A percentile compares a stretch with the other conserved stretches of the same genome.
These are phyloP conservation scores for Malaclemys terrapin DNA, from an alignment of 2,113 vertebrate genomes.

Conservation along the genomic window DNA sequence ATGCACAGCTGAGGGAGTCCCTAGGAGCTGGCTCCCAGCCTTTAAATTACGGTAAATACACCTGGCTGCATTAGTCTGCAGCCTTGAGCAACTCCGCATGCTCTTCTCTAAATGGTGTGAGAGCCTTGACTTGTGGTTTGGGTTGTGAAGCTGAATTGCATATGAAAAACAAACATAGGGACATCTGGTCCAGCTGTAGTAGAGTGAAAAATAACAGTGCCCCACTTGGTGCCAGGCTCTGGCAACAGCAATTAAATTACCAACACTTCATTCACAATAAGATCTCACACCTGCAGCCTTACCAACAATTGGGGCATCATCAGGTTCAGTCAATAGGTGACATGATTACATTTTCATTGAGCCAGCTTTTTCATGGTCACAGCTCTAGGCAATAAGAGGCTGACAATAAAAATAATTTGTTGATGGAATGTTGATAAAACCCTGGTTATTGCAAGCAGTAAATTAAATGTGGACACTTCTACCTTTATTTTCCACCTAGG, in stretches of 20 bases:
- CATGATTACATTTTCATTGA: neutral
- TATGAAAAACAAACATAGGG: neutral
- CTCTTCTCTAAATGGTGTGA: fast-evolving
- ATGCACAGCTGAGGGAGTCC: neutral
- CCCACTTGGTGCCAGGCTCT: neutral
- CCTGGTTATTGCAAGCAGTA: conserved; percentile 73
- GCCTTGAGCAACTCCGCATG: neutral
- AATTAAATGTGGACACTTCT: conserved; percentile 59
- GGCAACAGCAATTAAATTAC: neutral
- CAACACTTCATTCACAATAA: neutral
- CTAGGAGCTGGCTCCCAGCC: neutral
- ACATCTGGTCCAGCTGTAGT: neutral
- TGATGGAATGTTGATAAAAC: conserved; percentile 61
- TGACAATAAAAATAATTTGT: conserved; percentile 73
- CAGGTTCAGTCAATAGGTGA: fast-evolving
- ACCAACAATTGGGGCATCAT: fast-evolving
- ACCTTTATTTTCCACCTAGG: conserved; percentile 65
- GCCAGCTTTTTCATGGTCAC: neutral
- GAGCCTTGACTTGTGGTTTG: neutral
- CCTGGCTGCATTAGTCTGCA: neutral
- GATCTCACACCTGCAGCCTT: neutral
- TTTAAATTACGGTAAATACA: neutral
- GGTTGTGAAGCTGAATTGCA: neutral
- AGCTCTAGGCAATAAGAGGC: conserved; percentile 34
- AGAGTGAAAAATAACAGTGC: too few relatives aligned